These are phyloP conservation scores for Pachyrhynchus sulphureomaculatus DNA, from an alignment of 1,140 invertebrate genomes.

Conservation along the genomic window DNA sequence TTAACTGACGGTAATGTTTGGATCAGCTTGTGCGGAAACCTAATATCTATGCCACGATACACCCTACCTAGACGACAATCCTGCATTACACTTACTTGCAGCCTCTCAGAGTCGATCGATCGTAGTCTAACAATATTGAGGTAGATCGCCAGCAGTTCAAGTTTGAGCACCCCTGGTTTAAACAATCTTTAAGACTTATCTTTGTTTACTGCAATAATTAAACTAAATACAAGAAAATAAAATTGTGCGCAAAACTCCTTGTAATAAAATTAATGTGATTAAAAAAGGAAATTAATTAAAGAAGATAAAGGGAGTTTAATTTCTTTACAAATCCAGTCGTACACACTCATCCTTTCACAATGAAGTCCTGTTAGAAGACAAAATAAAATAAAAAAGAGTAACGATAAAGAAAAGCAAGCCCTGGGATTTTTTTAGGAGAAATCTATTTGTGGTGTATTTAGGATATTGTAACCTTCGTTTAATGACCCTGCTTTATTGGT, in stretches of 20 bases:
- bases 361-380: slow-evolving; percentile 28
- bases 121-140: too few species aligned
- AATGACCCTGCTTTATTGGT: slow-evolving; percentile 22
- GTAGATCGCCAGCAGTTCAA: too few species aligned
- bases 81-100: too few species aligned
- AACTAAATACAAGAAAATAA: slow-evolving; percentile 20
- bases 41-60: too few species aligned
- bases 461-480: slow-evolving; percentile 22
- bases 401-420: slow-evolving; percentile 30
- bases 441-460: slow-evolving; percentile 27
- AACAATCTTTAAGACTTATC: slow-evolving; percentile 1
- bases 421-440: slow-evolving; percentile 25
- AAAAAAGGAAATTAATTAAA: slow-evolving; percentile 34
- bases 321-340: slow-evolving; percentile 32
- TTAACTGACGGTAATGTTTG: too few species aligned
- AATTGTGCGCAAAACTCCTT: slow-evolving; percentile 13
- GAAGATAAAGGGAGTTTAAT: slow-evolving; percentile 30
- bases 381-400: slow-evolving; percentile 30
- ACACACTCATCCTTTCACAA: slow-evolving; percentile 32
- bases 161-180: too few species aligned
- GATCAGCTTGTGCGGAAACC: too few species aligned
- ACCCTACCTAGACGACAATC: too few species aligned
- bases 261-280: slow-evolving; percentile 33
- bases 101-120: too few species aligned
- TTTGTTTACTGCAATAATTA: slow-evolving; percentile 17